Conservation (phyloP, 2,888 invertebrate genomes). For the Diploptera punctata region DNA sequence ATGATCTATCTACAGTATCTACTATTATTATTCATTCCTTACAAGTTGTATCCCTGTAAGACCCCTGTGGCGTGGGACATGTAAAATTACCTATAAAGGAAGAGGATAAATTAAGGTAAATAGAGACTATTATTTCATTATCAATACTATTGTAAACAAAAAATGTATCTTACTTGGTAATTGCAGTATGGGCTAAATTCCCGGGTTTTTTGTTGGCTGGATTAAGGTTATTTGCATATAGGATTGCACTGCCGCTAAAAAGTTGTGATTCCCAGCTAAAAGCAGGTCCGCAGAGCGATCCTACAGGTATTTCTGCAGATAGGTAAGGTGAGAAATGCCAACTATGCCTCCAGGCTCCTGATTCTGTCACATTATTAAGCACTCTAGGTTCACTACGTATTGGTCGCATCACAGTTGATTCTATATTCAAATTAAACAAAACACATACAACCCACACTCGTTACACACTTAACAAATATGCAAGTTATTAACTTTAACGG, state of each 20-base stretch:
- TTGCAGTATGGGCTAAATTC: slow-evolving; percentile 43
- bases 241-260: slow-evolving; percentile 42
- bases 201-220: slow-evolving; percentile 13
- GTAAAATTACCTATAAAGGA: too few species aligned
- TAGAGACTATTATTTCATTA: too few species aligned
- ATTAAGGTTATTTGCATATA: not conserved
- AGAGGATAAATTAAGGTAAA: too few species aligned
- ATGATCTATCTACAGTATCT: too few species aligned
- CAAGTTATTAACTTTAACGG: too few species aligned
- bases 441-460: not conserved
- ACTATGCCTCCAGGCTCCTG: slow-evolving; percentile 52
- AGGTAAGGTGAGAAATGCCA: slow-evolving; percentile 53
- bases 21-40: too few species aligned
- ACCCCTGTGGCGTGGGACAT: too few species aligned
- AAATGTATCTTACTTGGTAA: not conserved
- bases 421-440: too few species aligned
- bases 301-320: slow-evolving; percentile 46
- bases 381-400: slow-evolving; percentile 43
- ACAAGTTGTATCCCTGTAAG: too few species aligned
- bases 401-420: not conserved
- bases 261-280: slow-evolving; percentile 50
- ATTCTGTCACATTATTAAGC: slow-evolving; percentile 49
- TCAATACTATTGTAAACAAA: too few species aligned
- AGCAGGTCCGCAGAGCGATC: slow-evolving; percentile 46
- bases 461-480: too few species aligned